A percentile compares a stretch with the other conserved stretches of the same genome.
Conservation (phyloP, 2,888 invertebrate genomes). For the Ennomos fuscantarius region DNA sequence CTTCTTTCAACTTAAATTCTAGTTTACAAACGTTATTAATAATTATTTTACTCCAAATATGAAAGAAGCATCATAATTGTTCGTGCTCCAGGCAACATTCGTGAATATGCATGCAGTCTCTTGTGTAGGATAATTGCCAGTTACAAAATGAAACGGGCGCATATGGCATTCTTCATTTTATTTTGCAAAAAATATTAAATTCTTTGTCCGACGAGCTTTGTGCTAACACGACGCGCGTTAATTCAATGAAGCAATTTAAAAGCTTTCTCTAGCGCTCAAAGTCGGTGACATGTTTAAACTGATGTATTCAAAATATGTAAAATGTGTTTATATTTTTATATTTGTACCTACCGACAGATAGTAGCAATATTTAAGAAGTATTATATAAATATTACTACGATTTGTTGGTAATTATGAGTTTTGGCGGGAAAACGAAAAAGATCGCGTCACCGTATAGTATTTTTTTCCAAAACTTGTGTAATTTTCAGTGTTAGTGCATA, state of each 20-base stretch:
- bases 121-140: slow-evolving; percentile 16
- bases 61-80: background rate
- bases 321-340: too few relatives aligned
- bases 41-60: too few relatives aligned
- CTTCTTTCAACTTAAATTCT: too few relatives aligned
- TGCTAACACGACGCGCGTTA: slow-evolving; percentile 13
- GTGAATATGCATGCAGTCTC: slow-evolving; percentile 14
- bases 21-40: too few relatives aligned
- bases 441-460: too few relatives aligned
- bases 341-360: too few relatives aligned
- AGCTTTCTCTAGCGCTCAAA: slow-evolving; percentile 5
- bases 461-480: too few relatives aligned
- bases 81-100: slow-evolving; percentile 5
- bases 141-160: slow-evolving; percentile 18
- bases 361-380: background rate
- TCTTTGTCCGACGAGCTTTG: slow-evolving; percentile 14
- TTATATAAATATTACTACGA: too few relatives aligned
- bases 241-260: slow-evolving; percentile 19
- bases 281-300: background rate
- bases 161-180: slow-evolving; percentile 11
- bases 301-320: too few relatives aligned
- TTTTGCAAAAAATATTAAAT: slow-evolving; percentile 9
- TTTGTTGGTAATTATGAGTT: too few relatives aligned
- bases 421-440: too few relatives aligned
- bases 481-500: too few relatives aligned